Conservation (phyloP, 2,888 invertebrate genomes). For the Andrena bicolor region DNA sequence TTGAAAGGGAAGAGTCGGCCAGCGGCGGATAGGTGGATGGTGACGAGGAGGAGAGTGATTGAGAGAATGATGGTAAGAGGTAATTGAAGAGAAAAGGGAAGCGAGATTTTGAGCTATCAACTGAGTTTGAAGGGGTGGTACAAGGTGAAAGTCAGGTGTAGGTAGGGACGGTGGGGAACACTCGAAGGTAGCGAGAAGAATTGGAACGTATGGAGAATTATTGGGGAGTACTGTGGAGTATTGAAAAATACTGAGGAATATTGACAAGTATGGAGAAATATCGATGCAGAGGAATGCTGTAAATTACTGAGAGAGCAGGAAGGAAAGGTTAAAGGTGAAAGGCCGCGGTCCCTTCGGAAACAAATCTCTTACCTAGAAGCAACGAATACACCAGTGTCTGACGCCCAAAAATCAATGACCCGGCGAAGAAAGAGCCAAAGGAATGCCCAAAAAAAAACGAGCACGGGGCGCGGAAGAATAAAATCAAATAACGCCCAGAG, state of each 20-base stretch:
- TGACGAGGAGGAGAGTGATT: background rate
- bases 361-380: background rate
- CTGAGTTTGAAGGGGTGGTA: slow-evolving; percentile 2
- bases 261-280: background rate
- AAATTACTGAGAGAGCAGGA: background rate
- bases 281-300: background rate
- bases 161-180: background rate
- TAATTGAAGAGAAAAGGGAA: background rate
- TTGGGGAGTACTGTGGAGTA: background rate
- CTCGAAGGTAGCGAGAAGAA: background rate
- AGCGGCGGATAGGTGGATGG: slow-evolving; percentile 17
- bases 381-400: background rate
- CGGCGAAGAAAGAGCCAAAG: background rate
- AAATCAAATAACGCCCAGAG: background rate
- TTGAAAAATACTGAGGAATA: slow-evolving; percentile 3
- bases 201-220: background rate
- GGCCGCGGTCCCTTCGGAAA: background rate
- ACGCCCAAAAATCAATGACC: background rate
- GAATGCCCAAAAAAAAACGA: background rate
- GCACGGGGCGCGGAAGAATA: slow-evolving; percentile 3
- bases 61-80: slow-evolving; percentile 9
- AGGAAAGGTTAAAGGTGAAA: background rate
- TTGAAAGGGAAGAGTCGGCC: slow-evolving; percentile 47
- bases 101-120: background rate
- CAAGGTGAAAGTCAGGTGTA: background rate